phyloP scores from a whole-genome alignment of 1,140 invertebrate species.

The Leptinotarsa undecemlineata region DNA sequence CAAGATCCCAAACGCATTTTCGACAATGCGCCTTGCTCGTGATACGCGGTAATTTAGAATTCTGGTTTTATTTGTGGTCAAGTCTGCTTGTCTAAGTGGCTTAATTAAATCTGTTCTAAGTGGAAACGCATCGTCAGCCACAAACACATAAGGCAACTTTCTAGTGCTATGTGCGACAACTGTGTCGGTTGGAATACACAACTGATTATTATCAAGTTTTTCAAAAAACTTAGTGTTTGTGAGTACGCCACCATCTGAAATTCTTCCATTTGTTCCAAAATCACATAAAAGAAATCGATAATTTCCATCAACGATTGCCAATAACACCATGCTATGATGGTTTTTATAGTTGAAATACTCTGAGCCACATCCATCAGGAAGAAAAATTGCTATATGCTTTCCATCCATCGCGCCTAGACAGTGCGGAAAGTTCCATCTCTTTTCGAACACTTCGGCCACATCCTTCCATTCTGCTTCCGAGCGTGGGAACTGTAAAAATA shows the following conservation, averaged over 20 bases:
- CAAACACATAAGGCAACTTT: slow-evolving; percentile 33
- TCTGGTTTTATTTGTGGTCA: slow-evolving; percentile 22
- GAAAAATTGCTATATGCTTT: slow-evolving; percentile 49
- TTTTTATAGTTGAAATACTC: slow-evolving; percentile 33
- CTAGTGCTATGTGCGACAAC: not conserved
- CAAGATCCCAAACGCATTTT: slow-evolving; percentile 25
- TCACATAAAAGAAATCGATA: slow-evolving; percentile 49
- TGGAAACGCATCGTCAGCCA: slow-evolving; percentile 55
- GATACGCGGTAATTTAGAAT: slow-evolving; percentile 26
- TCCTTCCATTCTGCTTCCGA: slow-evolving; percentile 43
- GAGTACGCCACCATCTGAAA: slow-evolving; percentile 49
- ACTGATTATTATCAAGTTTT: slow-evolving; percentile 26
- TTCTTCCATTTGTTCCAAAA: slow-evolving; percentile 48
- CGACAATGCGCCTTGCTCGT: slow-evolving; percentile 18
- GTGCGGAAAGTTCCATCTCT: slow-evolving; percentile 30
- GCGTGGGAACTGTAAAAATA: slow-evolving; percentile 34
- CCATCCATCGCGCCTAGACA: slow-evolving; percentile 52
- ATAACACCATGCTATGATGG: slow-evolving; percentile 43
- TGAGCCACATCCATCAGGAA: slow-evolving; percentile 44
- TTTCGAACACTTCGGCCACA: slow-evolving; percentile 45
- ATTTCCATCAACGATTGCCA: slow-evolving; percentile 51
- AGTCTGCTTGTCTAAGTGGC: slow-evolving; percentile 45
- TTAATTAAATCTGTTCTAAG: slow-evolving; percentile 48
- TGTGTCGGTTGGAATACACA: slow-evolving; percentile 7
- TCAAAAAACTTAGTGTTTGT: slow-evolving; percentile 37